phyloP scores from a whole-genome alignment of 2,113 vertebrate genomes.

The Leucopternis melanops region DNA sequence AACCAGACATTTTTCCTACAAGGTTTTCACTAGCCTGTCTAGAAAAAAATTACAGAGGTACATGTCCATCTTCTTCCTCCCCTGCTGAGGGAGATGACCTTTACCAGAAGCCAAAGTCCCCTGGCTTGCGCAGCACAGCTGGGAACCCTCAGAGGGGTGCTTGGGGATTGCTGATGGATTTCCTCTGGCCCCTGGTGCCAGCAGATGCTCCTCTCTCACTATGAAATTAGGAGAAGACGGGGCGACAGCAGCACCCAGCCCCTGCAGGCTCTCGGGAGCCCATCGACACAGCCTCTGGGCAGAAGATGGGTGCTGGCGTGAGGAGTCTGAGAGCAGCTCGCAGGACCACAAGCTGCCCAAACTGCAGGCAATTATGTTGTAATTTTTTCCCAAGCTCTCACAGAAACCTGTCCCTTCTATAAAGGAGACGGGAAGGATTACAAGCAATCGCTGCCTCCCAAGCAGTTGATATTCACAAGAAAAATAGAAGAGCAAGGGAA shows the following conservation, averaged over 20 bases:
- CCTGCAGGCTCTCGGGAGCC: not conserved
- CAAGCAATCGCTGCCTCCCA: not conserved
- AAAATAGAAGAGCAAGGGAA: not conserved
- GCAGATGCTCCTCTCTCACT: not conserved
- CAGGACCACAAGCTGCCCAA: not conserved
- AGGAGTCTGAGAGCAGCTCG: not conserved
- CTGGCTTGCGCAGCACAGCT: not conserved
- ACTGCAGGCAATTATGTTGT: not conserved
- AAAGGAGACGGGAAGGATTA: not conserved
- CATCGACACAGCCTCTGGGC: not conserved
- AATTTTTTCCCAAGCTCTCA: not conserved
- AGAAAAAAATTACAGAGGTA: not conserved
- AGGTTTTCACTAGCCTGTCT: not conserved
- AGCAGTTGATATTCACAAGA: not conserved
- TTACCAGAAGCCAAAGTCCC: not conserved
- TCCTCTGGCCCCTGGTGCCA: not conserved
- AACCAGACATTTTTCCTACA: not conserved
- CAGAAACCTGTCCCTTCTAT: not conserved
- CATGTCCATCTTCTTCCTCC: not conserved
- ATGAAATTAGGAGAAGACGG: not conserved
- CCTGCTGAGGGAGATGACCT: not conserved
- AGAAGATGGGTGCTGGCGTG: not conserved
- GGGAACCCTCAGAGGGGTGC: not conserved
- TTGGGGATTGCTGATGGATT: not conserved
- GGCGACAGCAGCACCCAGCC: not conserved